Evolutionary conservation across 2,113 vertebrate genomes (phyloP).

Genomic region (Coracopsis vasa): DNA sequence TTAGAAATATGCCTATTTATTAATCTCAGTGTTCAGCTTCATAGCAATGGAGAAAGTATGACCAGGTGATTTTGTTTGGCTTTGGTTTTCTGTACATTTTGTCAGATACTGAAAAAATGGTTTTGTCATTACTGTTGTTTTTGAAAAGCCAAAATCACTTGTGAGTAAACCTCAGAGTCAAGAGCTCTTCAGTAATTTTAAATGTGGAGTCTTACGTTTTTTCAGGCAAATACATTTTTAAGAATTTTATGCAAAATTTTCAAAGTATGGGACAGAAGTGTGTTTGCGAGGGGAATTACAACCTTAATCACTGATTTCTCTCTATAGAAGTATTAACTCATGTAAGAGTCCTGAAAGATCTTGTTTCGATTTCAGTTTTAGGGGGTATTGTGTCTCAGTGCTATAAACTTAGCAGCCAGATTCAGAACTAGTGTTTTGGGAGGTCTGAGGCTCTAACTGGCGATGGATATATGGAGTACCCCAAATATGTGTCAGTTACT

Average conservation of each 20-base stretch:
- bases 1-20: background rate
- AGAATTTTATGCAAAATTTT: background rate
- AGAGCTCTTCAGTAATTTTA: background rate
- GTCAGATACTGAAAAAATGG: background rate
- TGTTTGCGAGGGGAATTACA: background rate
- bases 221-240: background rate
- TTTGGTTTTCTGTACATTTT: background rate
- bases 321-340: background rate
- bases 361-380: background rate
- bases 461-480: background rate
- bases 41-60: background rate
- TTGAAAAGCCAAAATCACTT: background rate
- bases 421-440: fast-evolving
- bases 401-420: background rate
- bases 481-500: background rate
- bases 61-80: background rate
- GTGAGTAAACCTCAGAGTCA: background rate
- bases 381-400: background rate
- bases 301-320: background rate
- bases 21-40: background rate
- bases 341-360: background rate
- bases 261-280: background rate
- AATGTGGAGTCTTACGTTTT: background rate
- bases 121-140: background rate
- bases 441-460: background rate